These are phyloP conservation scores for Rostratula benghalensis DNA, from an alignment of 2,113 vertebrate genomes.

Conservation along the genomic window DNA sequence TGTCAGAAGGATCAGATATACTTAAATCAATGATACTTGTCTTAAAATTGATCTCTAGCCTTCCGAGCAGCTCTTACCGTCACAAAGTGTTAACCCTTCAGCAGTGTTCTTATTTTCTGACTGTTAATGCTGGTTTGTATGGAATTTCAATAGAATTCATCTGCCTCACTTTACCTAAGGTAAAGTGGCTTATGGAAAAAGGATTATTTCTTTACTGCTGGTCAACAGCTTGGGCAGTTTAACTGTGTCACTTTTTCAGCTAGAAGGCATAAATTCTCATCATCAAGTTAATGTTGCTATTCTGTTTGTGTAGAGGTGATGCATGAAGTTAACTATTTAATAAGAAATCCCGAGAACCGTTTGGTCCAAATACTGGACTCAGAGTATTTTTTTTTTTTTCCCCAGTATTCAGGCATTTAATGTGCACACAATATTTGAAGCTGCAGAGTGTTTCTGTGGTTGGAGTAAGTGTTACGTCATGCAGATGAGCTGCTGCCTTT, in stretches of 20 bases:
- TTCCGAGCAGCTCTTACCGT: neutral
- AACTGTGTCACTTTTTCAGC: neutral
- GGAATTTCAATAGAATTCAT: neutral
- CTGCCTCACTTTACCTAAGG: rapidly evolving
- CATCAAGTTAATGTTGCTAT: neutral
- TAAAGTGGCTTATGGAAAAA: neutral
- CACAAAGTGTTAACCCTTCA: neutral
- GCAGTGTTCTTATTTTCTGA: neutral
- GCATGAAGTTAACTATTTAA: neutral
- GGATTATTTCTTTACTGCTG: neutral
- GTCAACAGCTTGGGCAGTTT: neutral
- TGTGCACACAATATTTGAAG: neutral
- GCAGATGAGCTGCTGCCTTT: neutral
- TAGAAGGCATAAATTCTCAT: neutral
- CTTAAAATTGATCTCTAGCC: neutral
- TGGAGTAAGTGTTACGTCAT: neutral
- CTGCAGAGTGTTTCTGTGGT: neutral
- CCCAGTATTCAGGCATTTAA: neutral
- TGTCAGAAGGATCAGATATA: neutral
- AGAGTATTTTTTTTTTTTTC: neutral
- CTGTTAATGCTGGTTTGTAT: neutral
- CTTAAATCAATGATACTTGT: neutral
- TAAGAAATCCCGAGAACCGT: neutral
- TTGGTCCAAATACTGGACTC: neutral
- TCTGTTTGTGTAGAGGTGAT: neutral